A percentile compares a stretch with the other conserved stretches of the same genome.
Evolutionary conservation across 64 coral and sea anemone genomes (phyloP).

Genomic region (Montipora efflorescens): DNA sequence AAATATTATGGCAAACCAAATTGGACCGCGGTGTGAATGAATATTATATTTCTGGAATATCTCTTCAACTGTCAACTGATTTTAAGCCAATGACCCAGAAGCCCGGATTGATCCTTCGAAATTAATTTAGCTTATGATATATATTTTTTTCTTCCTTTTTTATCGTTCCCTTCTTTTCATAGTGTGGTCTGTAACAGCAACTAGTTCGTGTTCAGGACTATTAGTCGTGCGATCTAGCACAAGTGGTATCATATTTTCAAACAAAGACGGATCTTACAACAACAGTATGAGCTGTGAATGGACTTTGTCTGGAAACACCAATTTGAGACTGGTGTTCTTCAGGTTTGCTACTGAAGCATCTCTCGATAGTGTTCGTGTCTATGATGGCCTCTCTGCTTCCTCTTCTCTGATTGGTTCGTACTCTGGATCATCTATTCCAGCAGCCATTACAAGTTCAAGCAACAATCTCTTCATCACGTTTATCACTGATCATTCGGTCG

Average conservation of each 20-base stretch:
- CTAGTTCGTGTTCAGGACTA: neutral
- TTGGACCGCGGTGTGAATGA: too few species aligned
- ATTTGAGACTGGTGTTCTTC: constrained; percentile 5
- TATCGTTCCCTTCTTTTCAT: neutral
- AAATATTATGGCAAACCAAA: too few species aligned
- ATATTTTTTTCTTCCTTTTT: too few species aligned
- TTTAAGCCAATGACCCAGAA: too few species aligned
- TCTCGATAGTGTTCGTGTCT: neutral
- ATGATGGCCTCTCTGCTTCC: constrained; percentile 41
- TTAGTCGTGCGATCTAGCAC: neutral
- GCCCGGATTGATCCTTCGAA: too few species aligned
- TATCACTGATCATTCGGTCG: too few species aligned
- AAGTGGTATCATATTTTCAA: constrained; percentile 28
- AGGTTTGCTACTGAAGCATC: neutral
- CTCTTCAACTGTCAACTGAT: too few species aligned
- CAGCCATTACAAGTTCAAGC: constrained; percentile 5
- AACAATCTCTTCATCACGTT: constrained; percentile 11
- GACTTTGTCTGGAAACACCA: constrained; percentile 34
- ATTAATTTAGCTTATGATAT: too few species aligned
- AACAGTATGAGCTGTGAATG: neutral
- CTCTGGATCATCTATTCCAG: neutral
- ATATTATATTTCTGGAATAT: too few species aligned
- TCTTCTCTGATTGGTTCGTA: constrained; percentile 1
- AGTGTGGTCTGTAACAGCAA: neutral
- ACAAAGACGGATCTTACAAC: neutral